Base-by-base conservation (phyloP, 2,888 invertebrate genomes). In the Callosobruchus maculatus region DNA sequence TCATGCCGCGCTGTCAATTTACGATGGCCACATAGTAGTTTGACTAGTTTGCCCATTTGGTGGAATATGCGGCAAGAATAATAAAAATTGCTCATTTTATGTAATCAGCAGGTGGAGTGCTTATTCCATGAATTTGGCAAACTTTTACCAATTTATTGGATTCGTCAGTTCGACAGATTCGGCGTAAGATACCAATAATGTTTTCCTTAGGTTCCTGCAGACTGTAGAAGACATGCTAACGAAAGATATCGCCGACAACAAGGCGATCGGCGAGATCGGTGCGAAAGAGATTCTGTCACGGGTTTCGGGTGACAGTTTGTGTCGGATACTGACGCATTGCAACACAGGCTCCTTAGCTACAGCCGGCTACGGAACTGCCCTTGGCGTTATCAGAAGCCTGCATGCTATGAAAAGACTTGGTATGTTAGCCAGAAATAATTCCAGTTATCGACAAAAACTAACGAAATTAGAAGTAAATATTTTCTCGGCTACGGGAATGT, bases 281-380 rank as follows among this genome's bases (percentile, higher is more conserved):
- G 95, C 95, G 73, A 90, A 92, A 76, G 92, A 93, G 77, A 95
- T 98, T 82, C 84, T 96, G 72, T 89, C 88, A 70, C 87, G 86
- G 73, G 85, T 88, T 77, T 86, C 89, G 21, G 90, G 90, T n/a
- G 91, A 92, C 78, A 89, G 89, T 70, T 86, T 89, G 71, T 92
- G 96, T 1, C 89, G 92, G 77, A 89, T 99, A 73, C 88, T 99
- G 72, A 99, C 99, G 1, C 98, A 99, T 86, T 99, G 99, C 87
- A 99, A 99, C 87, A 99, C 99, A 0, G 99, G 99, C 0, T 97
- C 98, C 2, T 89, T 99, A 81, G 99, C 99, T 0, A 99, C 99
- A 3, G 97, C 97, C 70, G 98, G 97, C 68, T 96, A 97, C 88
- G 99, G 99, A 21, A 99, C 99, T 20, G 99, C 99, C 18, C 89